Evolutionary conservation across 2,888 invertebrate genomes (phyloP).

Genomic region (Prionchulus punctatus): DNA sequence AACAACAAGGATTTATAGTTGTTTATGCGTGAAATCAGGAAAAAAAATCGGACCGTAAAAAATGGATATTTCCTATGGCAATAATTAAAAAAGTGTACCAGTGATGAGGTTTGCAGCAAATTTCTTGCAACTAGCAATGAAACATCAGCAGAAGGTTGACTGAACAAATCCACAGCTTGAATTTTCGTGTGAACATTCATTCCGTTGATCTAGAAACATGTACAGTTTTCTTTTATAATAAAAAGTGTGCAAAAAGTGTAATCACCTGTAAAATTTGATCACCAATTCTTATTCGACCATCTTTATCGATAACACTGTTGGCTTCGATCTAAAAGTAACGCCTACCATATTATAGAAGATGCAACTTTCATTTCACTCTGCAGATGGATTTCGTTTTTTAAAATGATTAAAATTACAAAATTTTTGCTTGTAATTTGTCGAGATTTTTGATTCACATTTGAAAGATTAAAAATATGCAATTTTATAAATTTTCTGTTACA

Average conservation of each 20-base stretch:
- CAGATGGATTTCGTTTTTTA: too few relatives aligned
- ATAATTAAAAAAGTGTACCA: neutral
- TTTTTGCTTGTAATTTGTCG: too few relatives aligned
- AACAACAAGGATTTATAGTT: too few relatives aligned
- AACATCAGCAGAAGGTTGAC: slow-evolving; percentile 30
- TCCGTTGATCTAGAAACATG: slow-evolving; percentile 33
- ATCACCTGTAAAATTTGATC: slow-evolving; percentile 39
- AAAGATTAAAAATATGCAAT: too few relatives aligned
- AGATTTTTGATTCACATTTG: too few relatives aligned
- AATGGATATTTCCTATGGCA: too few relatives aligned
- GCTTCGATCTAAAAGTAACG: slow-evolving; percentile 36
- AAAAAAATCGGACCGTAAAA: too few relatives aligned
- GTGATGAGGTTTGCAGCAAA: slow-evolving; percentile 18
- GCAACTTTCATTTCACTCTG: too few relatives aligned
- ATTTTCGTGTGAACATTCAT: slow-evolving; percentile 34
- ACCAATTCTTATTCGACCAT: slow-evolving; percentile 35
- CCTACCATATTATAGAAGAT: too few relatives aligned
- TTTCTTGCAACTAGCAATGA: slow-evolving; percentile 31
- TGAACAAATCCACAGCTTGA: slow-evolving; percentile 35
- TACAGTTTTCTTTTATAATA: neutral
- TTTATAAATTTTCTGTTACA: too few relatives aligned
- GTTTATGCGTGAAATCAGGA: too few relatives aligned
- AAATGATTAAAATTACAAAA: too few relatives aligned
- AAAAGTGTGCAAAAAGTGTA: neutral
- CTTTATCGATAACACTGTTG: slow-evolving; percentile 34